Evolutionary conservation across 2,888 invertebrate genomes (phyloP), one percentile per base, ranked within the genome.

Genomic region (Dicranocentrus wangi): DNA sequence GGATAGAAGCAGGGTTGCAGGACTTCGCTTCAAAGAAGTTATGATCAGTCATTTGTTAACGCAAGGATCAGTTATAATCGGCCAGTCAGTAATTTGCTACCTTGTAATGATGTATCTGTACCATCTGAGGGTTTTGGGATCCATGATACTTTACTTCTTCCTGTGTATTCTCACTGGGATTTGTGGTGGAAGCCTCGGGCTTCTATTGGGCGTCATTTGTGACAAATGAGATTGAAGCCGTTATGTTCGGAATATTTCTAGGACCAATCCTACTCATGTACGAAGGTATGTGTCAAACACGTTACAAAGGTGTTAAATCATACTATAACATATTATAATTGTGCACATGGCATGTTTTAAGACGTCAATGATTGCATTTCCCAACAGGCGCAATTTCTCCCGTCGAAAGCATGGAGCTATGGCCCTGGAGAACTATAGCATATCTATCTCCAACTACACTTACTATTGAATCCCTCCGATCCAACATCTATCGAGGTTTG

Each of bases 1-100:
- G 5, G 79, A 79, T 27, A 63, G 79, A 70, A 58, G 66, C 13
- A n/a, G 71, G 1, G 72, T 79, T 15, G 79, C 79, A 19, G 79
- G 79, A 15, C 60, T 79, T 0, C 17, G 27, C 0, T 79, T 79
- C 27, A 79, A 72, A 19, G 79, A 79, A 60, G 65, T 79, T 2
- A 71, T 79, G 66, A 21, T 66, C 1, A 71, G 71, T 15, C 65
- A 72, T 19, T 47, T 79, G 17, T 2, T 79, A 15, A 72, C 72
- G 0, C 71, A 79, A 17, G 58, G 71, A 21, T 79, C 79, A 1
- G 58, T 79, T 13, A 60, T 79, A 2, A 47, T 79, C 25, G 79
- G 66, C 1, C 79, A 79, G 65, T 43, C 66, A 0, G 66, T 28
- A 7, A 72, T 79, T 21, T 55, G 55, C 7, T 66, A 58, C 0